Conservation (phyloP, 37 sponge, comb jelly and placozoan genomes). For the Chondrosia reniformis region DNA sequence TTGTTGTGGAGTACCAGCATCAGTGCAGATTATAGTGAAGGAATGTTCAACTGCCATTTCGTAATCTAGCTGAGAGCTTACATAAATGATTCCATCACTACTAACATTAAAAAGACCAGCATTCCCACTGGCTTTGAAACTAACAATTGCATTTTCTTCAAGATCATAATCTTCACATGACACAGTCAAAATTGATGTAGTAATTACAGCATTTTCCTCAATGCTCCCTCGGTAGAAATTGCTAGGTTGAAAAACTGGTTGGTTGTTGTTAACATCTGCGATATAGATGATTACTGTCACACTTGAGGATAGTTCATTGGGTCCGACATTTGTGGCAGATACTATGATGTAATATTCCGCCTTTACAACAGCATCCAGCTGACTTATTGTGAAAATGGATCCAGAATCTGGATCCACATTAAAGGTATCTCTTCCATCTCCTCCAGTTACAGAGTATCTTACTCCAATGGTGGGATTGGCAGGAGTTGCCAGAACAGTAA, state of each 20-base stretch:
- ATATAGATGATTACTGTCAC: constrained; percentile 40
- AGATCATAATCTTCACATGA: constrained; percentile 47
- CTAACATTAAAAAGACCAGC: constrained; percentile 31
- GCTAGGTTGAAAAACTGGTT: constrained; percentile 27
- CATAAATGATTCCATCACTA: constrained; percentile 35
- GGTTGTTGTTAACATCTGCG: constrained; percentile 59
- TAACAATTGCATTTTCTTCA: constrained; percentile 21
- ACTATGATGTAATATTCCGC: constrained; percentile 34
- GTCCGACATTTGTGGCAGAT: constrained; percentile 31
- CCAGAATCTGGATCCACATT: constrained; percentile 43
- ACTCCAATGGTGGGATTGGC: constrained; percentile 35
- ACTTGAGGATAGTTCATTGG: constrained; percentile 22
- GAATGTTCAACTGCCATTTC: constrained; percentile 22
- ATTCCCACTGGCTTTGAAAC: constrained; percentile 16
- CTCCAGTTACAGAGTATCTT: constrained; percentile 40
- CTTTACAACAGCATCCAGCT: constrained; percentile 26
- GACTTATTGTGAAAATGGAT: constrained; percentile 14
- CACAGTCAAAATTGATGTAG: constrained; percentile 29
- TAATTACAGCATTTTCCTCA: constrained; percentile 21
- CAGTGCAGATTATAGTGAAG: constrained; percentile 51
- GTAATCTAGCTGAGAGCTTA: constrained; percentile 31
- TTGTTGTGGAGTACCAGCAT: constrained; percentile 39
- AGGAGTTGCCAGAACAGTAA: constrained; percentile 41
- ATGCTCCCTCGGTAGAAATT: constrained; percentile 28
- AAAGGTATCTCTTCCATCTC: constrained; percentile 45